Conservation (phyloP, 1,140 invertebrate genomes). For the Brevipalpus yothersi region DNA sequence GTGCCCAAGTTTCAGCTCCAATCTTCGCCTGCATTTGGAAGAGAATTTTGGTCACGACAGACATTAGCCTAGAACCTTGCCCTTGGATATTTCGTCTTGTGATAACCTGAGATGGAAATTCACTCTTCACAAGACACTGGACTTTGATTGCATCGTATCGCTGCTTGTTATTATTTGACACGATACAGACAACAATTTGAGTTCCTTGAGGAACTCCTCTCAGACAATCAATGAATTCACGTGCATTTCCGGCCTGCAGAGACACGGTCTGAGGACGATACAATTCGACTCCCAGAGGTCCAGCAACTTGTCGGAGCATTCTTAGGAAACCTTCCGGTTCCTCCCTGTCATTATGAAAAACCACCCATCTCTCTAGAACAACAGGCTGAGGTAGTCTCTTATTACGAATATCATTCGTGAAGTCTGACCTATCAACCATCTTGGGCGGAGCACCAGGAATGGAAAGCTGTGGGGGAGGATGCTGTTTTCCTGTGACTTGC, state of each 20-base stretch:
- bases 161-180: conserved; percentile 40
- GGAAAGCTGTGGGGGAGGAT: conserved; percentile 6
- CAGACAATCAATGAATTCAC: not conserved
- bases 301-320: conserved; percentile 14
- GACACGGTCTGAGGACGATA: conserved; percentile 10
- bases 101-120: conserved; percentile 35
- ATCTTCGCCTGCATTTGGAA: conserved; percentile 33
- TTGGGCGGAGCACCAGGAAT: not conserved
- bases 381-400: conserved; percentile 21
- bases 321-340: conserved; percentile 24
- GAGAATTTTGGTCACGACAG: conserved; percentile 57
- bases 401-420: conserved; percentile 12
- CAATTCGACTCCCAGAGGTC: conserved; percentile 20
- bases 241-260: not conserved
- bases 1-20: conserved; percentile 30
- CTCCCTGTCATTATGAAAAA: conserved; percentile 33
- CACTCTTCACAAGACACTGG: not conserved
- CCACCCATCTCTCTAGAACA: conserved; percentile 33
- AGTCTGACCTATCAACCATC: conserved; percentile 12
- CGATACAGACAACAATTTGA: conserved; percentile 30
- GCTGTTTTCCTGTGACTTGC: conserved; percentile 19
- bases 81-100: conserved; percentile 17
- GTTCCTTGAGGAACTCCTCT: conserved; percentile 1
- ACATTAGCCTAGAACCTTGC: conserved; percentile 22
- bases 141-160: conserved; percentile 25